Evolutionary conservation across 2,888 invertebrate genomes (phyloP).

Genomic region (Siphlonurus alternatus): DNA sequence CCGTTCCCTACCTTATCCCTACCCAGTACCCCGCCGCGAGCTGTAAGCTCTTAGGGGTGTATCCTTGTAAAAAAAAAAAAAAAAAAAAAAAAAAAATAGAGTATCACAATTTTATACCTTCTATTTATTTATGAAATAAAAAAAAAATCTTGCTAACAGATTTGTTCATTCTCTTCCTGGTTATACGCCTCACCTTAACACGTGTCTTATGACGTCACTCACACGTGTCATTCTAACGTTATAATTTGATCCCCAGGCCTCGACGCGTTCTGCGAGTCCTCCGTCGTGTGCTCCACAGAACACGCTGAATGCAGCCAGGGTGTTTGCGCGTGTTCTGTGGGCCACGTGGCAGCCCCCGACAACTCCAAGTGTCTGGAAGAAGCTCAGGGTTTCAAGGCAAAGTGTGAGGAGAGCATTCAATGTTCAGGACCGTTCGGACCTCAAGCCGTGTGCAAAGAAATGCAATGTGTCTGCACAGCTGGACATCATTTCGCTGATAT

Average conservation of each 20-base stretch:
- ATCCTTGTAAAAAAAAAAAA: too few species aligned
- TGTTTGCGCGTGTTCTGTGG: background rate
- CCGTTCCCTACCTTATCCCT: too few species aligned
- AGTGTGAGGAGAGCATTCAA: slow-evolving; percentile 23
- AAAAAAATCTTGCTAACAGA: too few species aligned
- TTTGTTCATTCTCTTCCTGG: too few species aligned
- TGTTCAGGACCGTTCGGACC: slow-evolving; percentile 24
- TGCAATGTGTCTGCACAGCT: slow-evolving; percentile 23
- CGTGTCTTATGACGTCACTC: too few species aligned
- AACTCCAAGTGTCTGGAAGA: background rate
- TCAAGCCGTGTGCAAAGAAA: slow-evolving; percentile 22
- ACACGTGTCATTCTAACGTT: too few species aligned
- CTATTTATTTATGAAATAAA: too few species aligned
- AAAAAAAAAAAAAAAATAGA: too few species aligned
- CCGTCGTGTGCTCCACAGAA: slow-evolving; percentile 20
- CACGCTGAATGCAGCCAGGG: slow-evolving; percentile 1
- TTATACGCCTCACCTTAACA: too few species aligned
- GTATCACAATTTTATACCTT: too few species aligned
- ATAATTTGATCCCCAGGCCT: slow-evolving; percentile 11
- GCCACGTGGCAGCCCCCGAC: background rate
- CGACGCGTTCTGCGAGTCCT: slow-evolving; percentile 22
- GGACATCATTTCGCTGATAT: slow-evolving; percentile 23
- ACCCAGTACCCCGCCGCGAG: too few species aligned
- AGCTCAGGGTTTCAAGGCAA: slow-evolving; percentile 2
- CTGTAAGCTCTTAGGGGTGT: too few species aligned